These are phyloP conservation scores for Cyanoramphus novaezelandiae DNA, from an alignment of 2,113 vertebrate species.

Conservation along the genomic window DNA sequence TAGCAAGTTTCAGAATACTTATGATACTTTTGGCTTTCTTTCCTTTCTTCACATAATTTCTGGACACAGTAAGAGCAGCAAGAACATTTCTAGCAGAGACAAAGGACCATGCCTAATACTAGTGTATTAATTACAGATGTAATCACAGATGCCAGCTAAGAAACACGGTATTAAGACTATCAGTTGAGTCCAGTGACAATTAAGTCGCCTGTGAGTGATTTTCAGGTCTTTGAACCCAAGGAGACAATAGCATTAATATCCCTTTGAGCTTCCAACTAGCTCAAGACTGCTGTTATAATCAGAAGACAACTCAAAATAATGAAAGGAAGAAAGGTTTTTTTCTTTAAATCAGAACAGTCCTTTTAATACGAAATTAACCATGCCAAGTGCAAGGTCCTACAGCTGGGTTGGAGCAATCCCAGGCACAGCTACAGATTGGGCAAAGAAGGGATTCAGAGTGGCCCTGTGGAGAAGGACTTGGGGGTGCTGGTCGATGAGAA, in stretches of 20 bases:
- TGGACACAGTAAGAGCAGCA: neutral
- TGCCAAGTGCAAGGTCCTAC: too few relatives aligned
- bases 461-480: too few relatives aligned
- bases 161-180: neutral
- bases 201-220: neutral
- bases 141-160: neutral
- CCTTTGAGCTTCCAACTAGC: neutral
- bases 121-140: neutral
- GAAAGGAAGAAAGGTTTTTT: neutral
- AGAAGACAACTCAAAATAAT: neutral
- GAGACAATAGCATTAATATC: neutral
- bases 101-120: neutral
- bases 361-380: neutral
- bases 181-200: neutral
- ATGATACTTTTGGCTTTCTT: neutral
- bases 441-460: too few relatives aligned
- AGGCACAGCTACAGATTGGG: too few relatives aligned
- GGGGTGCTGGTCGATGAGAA: too few relatives aligned
- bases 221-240: neutral
- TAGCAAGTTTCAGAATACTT: neutral
- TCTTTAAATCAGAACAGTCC: neutral
- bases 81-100: neutral
- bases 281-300: neutral
- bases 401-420: too few relatives aligned
- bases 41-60: neutral